Conservation (phyloP, 2,888 invertebrate genomes). For the Mesorhabditis sp. region DNA sequence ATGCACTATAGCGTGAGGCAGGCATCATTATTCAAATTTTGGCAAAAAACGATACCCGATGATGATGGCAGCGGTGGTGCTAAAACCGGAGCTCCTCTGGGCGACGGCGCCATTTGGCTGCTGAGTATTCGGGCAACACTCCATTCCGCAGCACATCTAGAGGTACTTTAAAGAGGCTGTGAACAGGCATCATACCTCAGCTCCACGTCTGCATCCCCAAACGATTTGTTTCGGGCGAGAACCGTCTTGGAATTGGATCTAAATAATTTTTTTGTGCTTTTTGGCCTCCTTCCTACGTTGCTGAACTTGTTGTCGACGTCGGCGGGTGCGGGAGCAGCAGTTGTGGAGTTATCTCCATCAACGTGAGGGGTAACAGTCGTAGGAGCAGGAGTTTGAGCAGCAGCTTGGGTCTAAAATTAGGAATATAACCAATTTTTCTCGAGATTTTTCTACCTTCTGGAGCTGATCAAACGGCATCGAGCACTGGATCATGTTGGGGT, state of each 20-base stretch:
- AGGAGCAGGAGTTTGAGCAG: neutral
- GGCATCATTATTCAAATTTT: too few species aligned
- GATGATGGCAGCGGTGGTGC: neutral
- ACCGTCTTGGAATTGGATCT: slow-evolving; percentile 51
- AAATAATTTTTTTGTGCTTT: slow-evolving; percentile 13
- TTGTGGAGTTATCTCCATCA: neutral
- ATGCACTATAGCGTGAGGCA: too few species aligned
- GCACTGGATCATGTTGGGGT: slow-evolving; percentile 18
- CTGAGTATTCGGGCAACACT: slow-evolving; percentile 46
- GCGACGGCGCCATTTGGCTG: neutral
- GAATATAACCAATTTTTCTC: neutral
- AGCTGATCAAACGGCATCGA: slow-evolving; percentile 41
- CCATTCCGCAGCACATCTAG: slow-evolving; percentile 43
- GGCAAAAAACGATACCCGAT: neutral
- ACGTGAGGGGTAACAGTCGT: neutral
- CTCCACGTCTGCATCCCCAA: slow-evolving; percentile 40
- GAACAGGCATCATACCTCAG: slow-evolving; percentile 1
- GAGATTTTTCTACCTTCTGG: slow-evolving; percentile 8
- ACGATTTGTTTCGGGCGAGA: slow-evolving; percentile 46
- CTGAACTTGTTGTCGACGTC: neutral
- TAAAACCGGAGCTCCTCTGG: neutral
- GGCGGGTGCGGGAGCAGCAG: neutral
- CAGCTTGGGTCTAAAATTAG: neutral
- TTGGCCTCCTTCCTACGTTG: neutral
- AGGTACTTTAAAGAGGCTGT: neutral